Conservation (phyloP, 2,888 invertebrate genomes). For the Hypolimnas misippus region DNA sequence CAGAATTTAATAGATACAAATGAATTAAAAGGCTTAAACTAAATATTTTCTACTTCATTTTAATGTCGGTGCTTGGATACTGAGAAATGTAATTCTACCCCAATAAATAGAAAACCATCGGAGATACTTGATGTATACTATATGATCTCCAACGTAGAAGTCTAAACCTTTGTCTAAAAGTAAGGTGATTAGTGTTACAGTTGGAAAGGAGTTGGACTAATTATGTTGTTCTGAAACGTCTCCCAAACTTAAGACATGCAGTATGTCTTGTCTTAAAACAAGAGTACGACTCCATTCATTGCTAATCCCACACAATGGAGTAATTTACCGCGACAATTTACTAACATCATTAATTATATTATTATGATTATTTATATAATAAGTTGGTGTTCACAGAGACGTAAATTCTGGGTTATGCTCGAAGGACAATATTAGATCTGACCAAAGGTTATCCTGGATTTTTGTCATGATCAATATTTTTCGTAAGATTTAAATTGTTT, state of each 20-base stretch:
- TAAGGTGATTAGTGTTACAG: background rate
- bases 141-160: background rate
- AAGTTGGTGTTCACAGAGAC: background rate
- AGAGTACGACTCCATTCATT: background rate
- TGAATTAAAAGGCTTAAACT: too few species aligned
- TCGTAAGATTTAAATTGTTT: too few species aligned
- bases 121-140: background rate
- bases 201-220: constrained; percentile 23
- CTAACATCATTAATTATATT: background rate
- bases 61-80: too few species aligned
- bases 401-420: background rate
- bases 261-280: constrained; percentile 15
- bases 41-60: too few species aligned
- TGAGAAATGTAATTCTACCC: too few species aligned
- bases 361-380: background rate
- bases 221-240: constrained; percentile 31
- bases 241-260: constrained; percentile 11
- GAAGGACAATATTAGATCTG: too few species aligned
- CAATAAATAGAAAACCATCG: background rate
- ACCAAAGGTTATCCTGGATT: too few species aligned
- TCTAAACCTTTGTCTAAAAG: background rate
- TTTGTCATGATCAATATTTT: too few species aligned
- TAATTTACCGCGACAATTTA: background rate
- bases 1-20: too few species aligned
- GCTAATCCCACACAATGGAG: background rate